Evolutionary conservation across 2,797 vertebrate genomes (phyloP).

Genomic region (Liparis tanakae): DNA sequence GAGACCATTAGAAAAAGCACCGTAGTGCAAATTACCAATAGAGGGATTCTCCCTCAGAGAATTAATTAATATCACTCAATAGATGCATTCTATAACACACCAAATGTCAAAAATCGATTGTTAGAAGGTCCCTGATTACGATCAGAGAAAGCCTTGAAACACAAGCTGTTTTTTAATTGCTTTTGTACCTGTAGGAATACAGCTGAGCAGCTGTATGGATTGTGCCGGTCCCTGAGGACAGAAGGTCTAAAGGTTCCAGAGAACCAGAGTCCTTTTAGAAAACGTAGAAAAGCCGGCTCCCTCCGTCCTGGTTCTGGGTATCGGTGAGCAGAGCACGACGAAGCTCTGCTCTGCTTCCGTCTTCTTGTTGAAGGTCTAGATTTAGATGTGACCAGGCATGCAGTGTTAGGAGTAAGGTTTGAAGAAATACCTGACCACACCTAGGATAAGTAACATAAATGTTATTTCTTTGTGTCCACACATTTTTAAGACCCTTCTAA

Average conservation of each 20-base stretch:
- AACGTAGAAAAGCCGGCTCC: too few relatives aligned
- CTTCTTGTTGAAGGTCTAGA: not conserved
- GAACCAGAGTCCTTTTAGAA: not conserved
- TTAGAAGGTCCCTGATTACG: not conserved
- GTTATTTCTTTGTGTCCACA: slow-evolving; percentile 34
- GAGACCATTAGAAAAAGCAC: slow-evolving; percentile 46
- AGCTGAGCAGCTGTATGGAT: not conserved
- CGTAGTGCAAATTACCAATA: slow-evolving; percentile 77
- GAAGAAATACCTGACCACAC: slow-evolving; percentile 40
- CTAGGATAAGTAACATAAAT: slow-evolving; percentile 30
- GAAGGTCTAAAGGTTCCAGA: too few relatives aligned
- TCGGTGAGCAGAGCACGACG: too few relatives aligned
- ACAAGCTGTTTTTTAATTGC: not conserved
- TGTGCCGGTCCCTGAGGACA: too few relatives aligned
- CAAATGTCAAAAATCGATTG: not conserved
- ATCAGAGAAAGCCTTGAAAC: not conserved
- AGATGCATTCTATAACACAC: not conserved
- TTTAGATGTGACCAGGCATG: not conserved
- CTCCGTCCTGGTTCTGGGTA: too few relatives aligned
- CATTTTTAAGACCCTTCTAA: slow-evolving; percentile 60
- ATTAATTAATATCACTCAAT: not conserved
- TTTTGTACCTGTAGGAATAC: not conserved
- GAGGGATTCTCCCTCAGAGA: slow-evolving; percentile 46
- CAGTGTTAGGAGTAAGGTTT: slow-evolving; percentile 14
- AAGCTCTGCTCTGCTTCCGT: too few relatives aligned